phyloP scores from a whole-genome alignment of 1,140 invertebrate genomes.

The Eufriesea mexicana region DNA sequence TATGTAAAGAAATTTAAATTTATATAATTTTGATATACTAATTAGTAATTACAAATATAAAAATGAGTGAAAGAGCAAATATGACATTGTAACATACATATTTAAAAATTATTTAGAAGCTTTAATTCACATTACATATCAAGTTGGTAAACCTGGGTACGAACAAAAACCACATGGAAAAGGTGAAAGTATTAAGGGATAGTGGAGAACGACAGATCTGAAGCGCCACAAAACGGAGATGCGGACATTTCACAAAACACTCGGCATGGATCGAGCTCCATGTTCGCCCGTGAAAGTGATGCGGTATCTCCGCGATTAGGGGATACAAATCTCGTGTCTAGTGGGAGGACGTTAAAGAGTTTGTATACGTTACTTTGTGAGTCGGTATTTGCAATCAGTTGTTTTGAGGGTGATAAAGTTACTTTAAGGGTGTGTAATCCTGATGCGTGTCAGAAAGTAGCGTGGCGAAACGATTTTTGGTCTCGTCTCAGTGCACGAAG shows the following conservation, averaged over 20 bases:
- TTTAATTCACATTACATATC: not conserved
- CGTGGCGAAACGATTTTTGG: conserved; percentile 51
- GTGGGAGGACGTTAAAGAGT: conserved; percentile 64
- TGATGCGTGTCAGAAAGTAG: conserved; percentile 53
- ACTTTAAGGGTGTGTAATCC: conserved; percentile 48
- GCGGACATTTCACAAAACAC: conserved; percentile 65
- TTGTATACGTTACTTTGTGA: conserved; percentile 26
- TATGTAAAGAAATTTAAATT: not conserved
- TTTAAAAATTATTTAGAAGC: not conserved
- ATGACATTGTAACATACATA: not conserved
- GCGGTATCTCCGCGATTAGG: conserved; percentile 78
- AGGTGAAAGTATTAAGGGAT: conserved; percentile 18
- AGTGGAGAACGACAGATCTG: conserved; percentile 31
- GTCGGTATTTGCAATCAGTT: conserved; percentile 28
- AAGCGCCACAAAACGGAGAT: conserved; percentile 55
- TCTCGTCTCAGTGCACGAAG: conserved; percentile 35
- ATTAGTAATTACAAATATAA: not conserved
- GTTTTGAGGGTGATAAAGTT: conserved; percentile 26
- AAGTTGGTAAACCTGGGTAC: conserved; percentile 22
- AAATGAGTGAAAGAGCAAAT: too few relatives aligned
- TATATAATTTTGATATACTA: not conserved
- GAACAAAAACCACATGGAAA: conserved; percentile 26
- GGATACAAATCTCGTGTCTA: conserved; percentile 74
- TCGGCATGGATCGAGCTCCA: conserved; percentile 76
- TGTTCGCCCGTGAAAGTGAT: conserved; percentile 78